Percentiles rank a stretch among this genome's conserved stretches.
phyloP scores from a whole-genome alignment of 2,113 vertebrate species.

The Cebus imitator region DNA sequence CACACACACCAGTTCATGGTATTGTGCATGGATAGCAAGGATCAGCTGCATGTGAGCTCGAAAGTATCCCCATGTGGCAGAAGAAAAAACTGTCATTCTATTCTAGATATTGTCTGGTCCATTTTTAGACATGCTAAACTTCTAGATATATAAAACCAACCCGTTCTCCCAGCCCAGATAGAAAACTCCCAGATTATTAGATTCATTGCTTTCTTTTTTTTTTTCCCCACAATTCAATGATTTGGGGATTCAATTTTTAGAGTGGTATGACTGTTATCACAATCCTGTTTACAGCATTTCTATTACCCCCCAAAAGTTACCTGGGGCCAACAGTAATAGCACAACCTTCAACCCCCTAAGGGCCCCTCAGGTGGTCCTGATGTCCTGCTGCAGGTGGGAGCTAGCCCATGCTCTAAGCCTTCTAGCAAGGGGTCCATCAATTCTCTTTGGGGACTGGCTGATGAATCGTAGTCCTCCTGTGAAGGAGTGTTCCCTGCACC shows the following conservation, averaged over 20 bases:
- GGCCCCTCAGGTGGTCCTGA: background rate
- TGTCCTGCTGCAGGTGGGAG: background rate
- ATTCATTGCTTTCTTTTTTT: too few species aligned
- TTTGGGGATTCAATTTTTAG: background rate
- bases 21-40: background rate
- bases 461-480: background rate
- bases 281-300: background rate
- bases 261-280: background rate
- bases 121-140: background rate
- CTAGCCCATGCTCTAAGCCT: background rate
- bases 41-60: background rate
- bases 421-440: background rate
- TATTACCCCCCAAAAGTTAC: background rate
- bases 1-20: background rate
- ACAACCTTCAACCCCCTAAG: rapidly evolving
- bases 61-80: background rate
- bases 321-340: background rate
- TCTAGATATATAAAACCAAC: background rate
- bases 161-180: background rate
- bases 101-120: too few species aligned
- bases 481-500: background rate
- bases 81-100: background rate
- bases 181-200: background rate
- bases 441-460: rapidly evolving
- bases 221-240: background rate